Evolutionary conservation across 2,888 invertebrate genomes (phyloP).

Genomic region (Protodeltote pygarga): DNA sequence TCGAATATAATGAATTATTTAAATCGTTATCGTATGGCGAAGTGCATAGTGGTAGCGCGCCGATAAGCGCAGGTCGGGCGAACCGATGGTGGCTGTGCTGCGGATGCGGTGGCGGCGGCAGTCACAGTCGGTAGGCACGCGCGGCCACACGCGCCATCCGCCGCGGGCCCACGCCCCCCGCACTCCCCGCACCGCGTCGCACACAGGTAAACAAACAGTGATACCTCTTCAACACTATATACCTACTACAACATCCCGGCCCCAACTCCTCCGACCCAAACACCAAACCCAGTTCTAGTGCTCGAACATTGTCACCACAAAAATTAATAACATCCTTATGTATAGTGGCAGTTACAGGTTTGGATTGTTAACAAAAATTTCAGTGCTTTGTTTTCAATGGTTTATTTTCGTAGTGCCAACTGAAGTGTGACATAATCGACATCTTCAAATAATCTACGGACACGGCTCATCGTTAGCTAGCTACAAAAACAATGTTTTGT

Average conservation of each 20-base stretch:
- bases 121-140: slow-evolving; percentile 79
- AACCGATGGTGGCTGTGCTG: slow-evolving; percentile 53
- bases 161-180: slow-evolving; percentile 69
- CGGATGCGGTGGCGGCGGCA: slow-evolving; percentile 67
- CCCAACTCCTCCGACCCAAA: slow-evolving; percentile 37
- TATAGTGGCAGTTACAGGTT: slow-evolving; percentile 62
- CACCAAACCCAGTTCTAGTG: slow-evolving; percentile 39
- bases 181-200: slow-evolving; percentile 62
- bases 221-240: slow-evolving; percentile 34
- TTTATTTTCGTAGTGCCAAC: slow-evolving; percentile 70
- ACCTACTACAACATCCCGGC: slow-evolving; percentile 38
- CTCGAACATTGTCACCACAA: slow-evolving; percentile 52
- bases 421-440: slow-evolving; percentile 61
- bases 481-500: slow-evolving; percentile 13
- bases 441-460: slow-evolving; percentile 32
- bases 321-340: slow-evolving; percentile 49
- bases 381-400: slow-evolving; percentile 62
- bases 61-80: slow-evolving; percentile 78
- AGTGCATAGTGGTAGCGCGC: slow-evolving; percentile 72
- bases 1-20: slow-evolving; percentile 44
- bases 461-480: slow-evolving; percentile 7
- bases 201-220: slow-evolving; percentile 77
- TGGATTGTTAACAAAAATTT: slow-evolving; percentile 71
- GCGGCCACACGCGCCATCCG: slow-evolving; percentile 79
- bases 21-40: slow-evolving; percentile 73